phyloP scores from a whole-genome alignment of 2,888 invertebrate genomes.

The Uropetala carovei region DNA sequence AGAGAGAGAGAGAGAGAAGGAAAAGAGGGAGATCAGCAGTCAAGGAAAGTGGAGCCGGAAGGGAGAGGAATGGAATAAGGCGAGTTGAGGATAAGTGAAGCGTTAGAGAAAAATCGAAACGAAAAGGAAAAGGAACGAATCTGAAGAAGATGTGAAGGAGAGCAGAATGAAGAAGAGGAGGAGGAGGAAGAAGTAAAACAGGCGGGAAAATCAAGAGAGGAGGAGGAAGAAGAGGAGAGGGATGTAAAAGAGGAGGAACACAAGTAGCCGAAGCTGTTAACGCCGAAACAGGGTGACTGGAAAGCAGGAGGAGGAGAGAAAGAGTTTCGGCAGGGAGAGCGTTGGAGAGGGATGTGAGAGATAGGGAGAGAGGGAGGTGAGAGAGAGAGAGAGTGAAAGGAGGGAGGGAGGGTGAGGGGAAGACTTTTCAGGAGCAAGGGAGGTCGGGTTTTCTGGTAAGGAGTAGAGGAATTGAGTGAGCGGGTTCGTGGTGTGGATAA shows the following conservation, averaged over 20 bases:
- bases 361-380: neutral
- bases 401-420: too few relatives aligned
- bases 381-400: neutral
- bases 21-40: too few relatives aligned
- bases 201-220: neutral
- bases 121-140: too few relatives aligned
- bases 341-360: neutral
- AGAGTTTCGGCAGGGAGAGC: neutral
- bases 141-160: too few relatives aligned
- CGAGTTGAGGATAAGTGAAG: neutral
- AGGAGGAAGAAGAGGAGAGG: neutral
- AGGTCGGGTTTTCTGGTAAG: too few relatives aligned
- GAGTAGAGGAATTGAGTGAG: too few relatives aligned
- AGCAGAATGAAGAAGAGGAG: neutral
- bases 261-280: neutral
- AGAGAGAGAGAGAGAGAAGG: too few relatives aligned
- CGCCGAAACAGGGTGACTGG: neutral
- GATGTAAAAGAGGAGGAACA: neutral
- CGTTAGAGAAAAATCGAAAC: neutral
- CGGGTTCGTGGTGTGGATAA: too few relatives aligned
- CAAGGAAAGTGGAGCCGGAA: neutral
- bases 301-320: neutral
- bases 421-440: too few relatives aligned
- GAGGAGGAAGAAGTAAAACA: neutral
- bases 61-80: neutral